Base-by-base conservation (phyloP, 2,797 vertebrate species). In the Manis pentadactyla region DNA sequence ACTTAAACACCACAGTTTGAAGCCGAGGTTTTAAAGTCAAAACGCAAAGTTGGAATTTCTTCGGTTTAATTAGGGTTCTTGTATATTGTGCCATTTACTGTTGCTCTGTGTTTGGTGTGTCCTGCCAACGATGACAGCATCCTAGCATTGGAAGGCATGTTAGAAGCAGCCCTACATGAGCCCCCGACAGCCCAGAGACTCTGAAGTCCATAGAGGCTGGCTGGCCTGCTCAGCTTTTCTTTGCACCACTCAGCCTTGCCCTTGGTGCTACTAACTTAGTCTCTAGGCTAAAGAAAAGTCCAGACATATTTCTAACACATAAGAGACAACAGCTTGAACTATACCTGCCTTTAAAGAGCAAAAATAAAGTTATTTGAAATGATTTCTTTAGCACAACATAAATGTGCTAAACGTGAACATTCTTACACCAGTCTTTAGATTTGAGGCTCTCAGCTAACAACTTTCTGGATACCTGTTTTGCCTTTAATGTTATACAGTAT, bases 401-500 rank as follows among this genome's bases (percentile, higher is more conserved):
- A 74, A 91, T 83, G 61, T 94, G 59, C 61, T 37, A 64, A 63
- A 51, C 61, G 49, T 68, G 55, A 79, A 51, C 17, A 7, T 66
- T 74, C 78, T 96, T 73, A 55, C n/a, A 51, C 55, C 63, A 71
- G 66, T 39, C 94, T 77, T 96, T 93, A 87, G 90, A 92, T 89
- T 73, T 18, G 51, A 97, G 89, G 46, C 34, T 96, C 61, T 97
- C 61, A 3, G 49, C 95, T 96, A 96, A 96, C 97, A 90, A 25
- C 78, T 89, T 93, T 87, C 79, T 63, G 93, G 93, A 49, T 87
- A 81, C 14, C 75, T 55, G 51, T 90, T 94, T 94, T 96, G 86
- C 89, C 77, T 89, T 89, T 90, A 93, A 92, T 96, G 91, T 87
- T 95, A 92, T 42, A 63, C 86, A 74, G 66, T 95, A 95, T 96